Conservation (phyloP, 2,888 invertebrate genomes). For the Oegoconia quadripuncta region DNA sequence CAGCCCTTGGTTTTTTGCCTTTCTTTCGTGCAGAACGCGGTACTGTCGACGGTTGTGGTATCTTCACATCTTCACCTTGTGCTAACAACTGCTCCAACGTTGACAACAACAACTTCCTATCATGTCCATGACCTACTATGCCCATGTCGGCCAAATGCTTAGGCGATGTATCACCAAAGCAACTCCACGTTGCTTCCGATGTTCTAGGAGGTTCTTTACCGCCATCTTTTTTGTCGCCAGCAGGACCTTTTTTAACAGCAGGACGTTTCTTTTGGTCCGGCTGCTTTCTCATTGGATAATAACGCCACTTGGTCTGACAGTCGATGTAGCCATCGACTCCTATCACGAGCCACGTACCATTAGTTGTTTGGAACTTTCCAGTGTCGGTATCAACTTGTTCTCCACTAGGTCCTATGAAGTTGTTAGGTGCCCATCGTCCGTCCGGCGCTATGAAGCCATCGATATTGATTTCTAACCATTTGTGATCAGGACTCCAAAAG, state of each 20-base stretch:
- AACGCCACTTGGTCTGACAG: constrained; percentile 49
- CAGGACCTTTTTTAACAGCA: no score
- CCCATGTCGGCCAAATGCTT: constrained; percentile 55
- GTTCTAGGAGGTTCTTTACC: background rate
- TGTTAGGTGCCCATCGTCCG: constrained; percentile 58
- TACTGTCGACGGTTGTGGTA: constrained; percentile 43
- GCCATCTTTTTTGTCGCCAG: constrained; percentile 15
- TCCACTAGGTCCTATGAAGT: constrained; percentile 55
- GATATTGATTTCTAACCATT: constrained; percentile 62
- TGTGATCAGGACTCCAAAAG: constrained; percentile 59
- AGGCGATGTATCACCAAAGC: constrained; percentile 58
- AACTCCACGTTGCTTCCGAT: constrained; percentile 56
- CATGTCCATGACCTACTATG: constrained; percentile 63
- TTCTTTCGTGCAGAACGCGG: constrained; percentile 23
- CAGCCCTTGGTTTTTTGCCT: no score
- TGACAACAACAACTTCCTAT: constrained; percentile 48
- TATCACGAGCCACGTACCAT: constrained; percentile 52
- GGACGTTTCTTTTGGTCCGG: constrained; percentile 15
- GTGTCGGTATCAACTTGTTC: constrained; percentile 51
- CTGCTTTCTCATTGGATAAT: constrained; percentile 36
- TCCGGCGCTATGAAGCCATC: constrained; percentile 65
- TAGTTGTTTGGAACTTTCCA: constrained; percentile 56
- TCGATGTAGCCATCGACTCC: constrained; percentile 67
- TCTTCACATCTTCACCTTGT: constrained; percentile 46
- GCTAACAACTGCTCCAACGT: constrained; percentile 47